Percentiles rank a stretch among this genome's conserved stretches.
Conservation (phyloP, 2,797 vertebrate genomes). For the Labeo calbasu region DNA sequence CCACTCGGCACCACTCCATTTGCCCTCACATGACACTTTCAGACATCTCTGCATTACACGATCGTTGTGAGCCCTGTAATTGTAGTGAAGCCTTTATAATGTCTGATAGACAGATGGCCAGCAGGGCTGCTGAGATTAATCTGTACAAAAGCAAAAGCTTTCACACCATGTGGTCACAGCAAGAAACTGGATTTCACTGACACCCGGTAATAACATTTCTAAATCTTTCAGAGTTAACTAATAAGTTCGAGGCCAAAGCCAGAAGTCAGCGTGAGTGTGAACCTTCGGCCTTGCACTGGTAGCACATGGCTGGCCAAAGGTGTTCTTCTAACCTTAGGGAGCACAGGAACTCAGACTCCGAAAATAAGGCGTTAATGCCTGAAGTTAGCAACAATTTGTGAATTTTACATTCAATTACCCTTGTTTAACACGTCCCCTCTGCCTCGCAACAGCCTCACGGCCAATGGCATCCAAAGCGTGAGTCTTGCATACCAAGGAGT, state of each 20-base stretch:
- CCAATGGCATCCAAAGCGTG: neutral
- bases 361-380: slow-evolving; percentile 66
- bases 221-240: slow-evolving; percentile 29
- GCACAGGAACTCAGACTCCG: slow-evolving; percentile 51
- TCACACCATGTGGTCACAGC: slow-evolving; percentile 50
- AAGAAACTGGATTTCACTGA: slow-evolving; percentile 40
- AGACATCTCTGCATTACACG: neutral
- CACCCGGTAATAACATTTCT: slow-evolving; percentile 47
- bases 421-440: slow-evolving; percentile 68
- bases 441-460: slow-evolving; percentile 37
- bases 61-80: slow-evolving; percentile 22
- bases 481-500: slow-evolving; percentile 40
- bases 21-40: slow-evolving; percentile 1
- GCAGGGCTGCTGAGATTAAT: slow-evolving; percentile 56
- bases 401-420: slow-evolving; percentile 74
- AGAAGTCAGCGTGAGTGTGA: slow-evolving; percentile 11
- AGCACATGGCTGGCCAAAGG: neutral
- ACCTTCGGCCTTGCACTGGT: neutral
- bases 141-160: slow-evolving; percentile 50
- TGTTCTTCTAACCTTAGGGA: neutral
- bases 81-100: slow-evolving; percentile 40
- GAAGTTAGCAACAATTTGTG: slow-evolving; percentile 63
- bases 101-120: slow-evolving; percentile 52
- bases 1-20: neutral
- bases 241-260: slow-evolving; percentile 23